Evolutionary conservation across 2,797 vertebrate species (phyloP).

Genomic region (Loriculus beryllinus): DNA sequence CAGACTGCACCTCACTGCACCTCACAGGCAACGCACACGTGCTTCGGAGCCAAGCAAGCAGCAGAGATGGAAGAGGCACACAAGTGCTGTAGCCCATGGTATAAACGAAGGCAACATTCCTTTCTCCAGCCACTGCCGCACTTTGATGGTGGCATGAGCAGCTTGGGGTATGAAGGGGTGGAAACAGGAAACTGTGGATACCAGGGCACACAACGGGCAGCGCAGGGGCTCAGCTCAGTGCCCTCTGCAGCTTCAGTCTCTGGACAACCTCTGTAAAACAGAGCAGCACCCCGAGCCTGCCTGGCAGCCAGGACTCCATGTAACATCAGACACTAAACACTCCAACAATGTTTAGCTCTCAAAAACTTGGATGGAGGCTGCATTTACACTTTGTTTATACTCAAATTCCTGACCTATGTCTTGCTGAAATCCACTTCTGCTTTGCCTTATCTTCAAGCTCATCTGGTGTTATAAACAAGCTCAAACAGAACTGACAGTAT

Average conservation of each 20-base stretch:
- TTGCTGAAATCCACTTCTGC: neutral
- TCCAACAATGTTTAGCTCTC: neutral
- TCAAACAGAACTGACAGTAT: neutral
- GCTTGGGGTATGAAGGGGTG: neutral
- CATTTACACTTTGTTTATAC: neutral
- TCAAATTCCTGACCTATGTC: neutral
- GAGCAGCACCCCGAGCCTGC: rapidly evolving
- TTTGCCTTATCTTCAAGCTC: neutral
- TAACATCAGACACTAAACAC: neutral
- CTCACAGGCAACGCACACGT: neutral
- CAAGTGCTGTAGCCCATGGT: rapidly evolving
- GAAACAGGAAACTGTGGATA: neutral
- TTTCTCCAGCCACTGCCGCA: rapidly evolving
- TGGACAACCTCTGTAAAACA: rapidly evolving
- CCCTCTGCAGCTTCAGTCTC: neutral
- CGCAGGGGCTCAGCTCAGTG: neutral
- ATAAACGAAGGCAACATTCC: rapidly evolving
- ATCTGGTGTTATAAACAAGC: neutral
- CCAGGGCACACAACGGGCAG: rapidly evolving
- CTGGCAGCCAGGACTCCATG: neutral
- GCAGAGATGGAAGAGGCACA: rapidly evolving
- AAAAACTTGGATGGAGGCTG: neutral
- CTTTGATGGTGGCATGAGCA: neutral
- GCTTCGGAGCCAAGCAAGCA: rapidly evolving
- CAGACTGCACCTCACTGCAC: neutral